phyloP scores from a whole-genome alignment of 2,797 vertebrate species.

The Syncerus caffer region DNA sequence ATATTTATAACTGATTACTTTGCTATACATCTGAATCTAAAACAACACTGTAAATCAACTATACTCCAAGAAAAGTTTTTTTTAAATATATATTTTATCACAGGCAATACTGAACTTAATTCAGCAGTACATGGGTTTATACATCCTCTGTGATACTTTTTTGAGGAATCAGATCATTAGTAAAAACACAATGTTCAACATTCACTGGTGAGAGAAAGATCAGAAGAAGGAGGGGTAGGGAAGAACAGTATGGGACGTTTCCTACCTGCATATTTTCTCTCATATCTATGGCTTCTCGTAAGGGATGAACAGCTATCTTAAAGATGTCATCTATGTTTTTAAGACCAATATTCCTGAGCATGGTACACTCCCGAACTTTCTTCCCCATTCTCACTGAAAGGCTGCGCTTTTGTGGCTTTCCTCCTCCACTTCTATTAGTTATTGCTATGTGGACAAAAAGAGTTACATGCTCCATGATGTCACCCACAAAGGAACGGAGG shows the following conservation, averaged over 20 bases:
- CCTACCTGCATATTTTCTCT: slow-evolving; percentile 95
- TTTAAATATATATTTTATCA: not conserved
- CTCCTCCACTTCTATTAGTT: slow-evolving; percentile 93
- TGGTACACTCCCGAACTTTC: slow-evolving; percentile 92
- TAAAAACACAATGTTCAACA: not conserved
- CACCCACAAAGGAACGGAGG: slow-evolving; percentile 91
- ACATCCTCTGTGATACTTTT: not conserved
- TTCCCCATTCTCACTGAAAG: slow-evolving; percentile 92
- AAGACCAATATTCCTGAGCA: slow-evolving; percentile 91
- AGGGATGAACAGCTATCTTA: slow-evolving; percentile 87
- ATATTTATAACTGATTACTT: not conserved
- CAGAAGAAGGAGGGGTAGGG: not conserved
- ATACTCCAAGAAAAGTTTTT: not conserved
- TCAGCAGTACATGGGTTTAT: not conserved
- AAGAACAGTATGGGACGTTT: too few relatives aligned
- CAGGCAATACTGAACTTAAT: not conserved
- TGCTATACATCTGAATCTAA: not conserved
- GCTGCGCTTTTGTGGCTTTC: slow-evolving; percentile 93
- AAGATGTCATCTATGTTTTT: slow-evolving; percentile 95
- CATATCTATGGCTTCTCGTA: slow-evolving; percentile 94
- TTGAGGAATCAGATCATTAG: not conserved
- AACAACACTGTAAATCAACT: not conserved
- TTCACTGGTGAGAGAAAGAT: not conserved
- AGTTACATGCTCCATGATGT: slow-evolving; percentile 91
- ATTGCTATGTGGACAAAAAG: slow-evolving; percentile 95